Evolutionary conservation across 2,888 invertebrate species (phyloP), one percentile per base, ranked within the genome.

Genomic region (Merodon equestris): DNA sequence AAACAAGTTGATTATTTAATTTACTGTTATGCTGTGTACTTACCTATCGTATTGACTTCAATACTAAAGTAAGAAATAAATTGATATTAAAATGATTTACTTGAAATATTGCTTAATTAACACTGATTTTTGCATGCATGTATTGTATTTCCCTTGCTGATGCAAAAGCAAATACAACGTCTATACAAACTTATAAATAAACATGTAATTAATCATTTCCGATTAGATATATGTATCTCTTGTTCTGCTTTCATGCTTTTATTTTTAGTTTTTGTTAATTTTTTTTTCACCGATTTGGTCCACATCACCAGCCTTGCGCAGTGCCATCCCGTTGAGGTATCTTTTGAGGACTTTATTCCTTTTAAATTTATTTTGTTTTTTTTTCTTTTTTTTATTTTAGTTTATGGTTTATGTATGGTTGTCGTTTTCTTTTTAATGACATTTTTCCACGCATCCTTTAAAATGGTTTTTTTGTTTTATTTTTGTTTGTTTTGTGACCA

Each of bases 91-190:
- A 68, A 61, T 14, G 66, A 66, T 66, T 66, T 54, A 70, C 40
- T 75, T 71, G 38, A 86, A 84, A 85, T 87, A 87, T 87, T 87
- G 87, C 87, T 87, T 87, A 85, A 85, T 84, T 86, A 87, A 87
- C 87, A 87, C 87, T 86, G 83, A 81, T 47, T 64, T 60, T 60
- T 61, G 72, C 66, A 57, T 67, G 10, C 40, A n/a, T 3, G 3
- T 40, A 40, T 66, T 72, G 53, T 72, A 61, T 50, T 51, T 61
- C 34, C n/a, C 57, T 50, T 45, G 12, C 17, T 27, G 13, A 45
- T 45, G 60, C 54, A 64, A 63, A 58, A 74, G 68, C 73, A 70
- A 64, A 54, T 64, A 74, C 57, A 73, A 77, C 58, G 48, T 50
- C 56, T 74, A 56, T 79, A 74, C 79, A 79, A 79, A 79, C 70